phyloP scores from a whole-genome alignment of 2,888 invertebrate species.

The Ophioninae sp. region DNA sequence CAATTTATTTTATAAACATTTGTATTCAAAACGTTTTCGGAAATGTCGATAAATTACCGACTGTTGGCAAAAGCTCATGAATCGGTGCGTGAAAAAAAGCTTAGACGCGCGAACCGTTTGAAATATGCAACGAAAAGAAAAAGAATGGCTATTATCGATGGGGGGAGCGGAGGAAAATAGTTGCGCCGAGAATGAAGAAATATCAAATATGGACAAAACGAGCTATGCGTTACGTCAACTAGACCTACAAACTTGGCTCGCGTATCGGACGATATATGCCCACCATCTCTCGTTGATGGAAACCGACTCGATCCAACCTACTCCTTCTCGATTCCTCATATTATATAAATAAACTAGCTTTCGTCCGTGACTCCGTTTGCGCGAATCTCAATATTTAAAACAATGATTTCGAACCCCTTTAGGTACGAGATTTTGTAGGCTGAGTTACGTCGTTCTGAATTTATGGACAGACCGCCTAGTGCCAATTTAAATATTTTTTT shows the following conservation, averaged over 20 bases:
- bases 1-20: background rate
- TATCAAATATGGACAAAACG: constrained; percentile 54
- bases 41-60: background rate
- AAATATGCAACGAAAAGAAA: background rate
- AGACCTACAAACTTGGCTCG: constrained; percentile 62
- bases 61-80: background rate
- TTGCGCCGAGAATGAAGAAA: constrained; percentile 23
- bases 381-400: too few species aligned
- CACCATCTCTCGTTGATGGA: constrained; percentile 46
- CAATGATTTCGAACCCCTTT: too few species aligned
- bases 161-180: constrained; percentile 14
- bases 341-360: constrained; percentile 29
- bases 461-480: too few species aligned
- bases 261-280: constrained; percentile 61
- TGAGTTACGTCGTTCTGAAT: too few species aligned
- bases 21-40: background rate
- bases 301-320: constrained; percentile 50
- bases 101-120: background rate
- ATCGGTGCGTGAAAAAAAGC: background rate
- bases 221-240: constrained; percentile 62
- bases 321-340: constrained; percentile 47
- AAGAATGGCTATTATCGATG: background rate
- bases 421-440: too few species aligned
- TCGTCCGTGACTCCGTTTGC: too few species aligned
- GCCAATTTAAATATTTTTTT: too few species aligned